Conservation (phyloP, 2,888 invertebrate species). For the Leptopterna dolabrata region DNA sequence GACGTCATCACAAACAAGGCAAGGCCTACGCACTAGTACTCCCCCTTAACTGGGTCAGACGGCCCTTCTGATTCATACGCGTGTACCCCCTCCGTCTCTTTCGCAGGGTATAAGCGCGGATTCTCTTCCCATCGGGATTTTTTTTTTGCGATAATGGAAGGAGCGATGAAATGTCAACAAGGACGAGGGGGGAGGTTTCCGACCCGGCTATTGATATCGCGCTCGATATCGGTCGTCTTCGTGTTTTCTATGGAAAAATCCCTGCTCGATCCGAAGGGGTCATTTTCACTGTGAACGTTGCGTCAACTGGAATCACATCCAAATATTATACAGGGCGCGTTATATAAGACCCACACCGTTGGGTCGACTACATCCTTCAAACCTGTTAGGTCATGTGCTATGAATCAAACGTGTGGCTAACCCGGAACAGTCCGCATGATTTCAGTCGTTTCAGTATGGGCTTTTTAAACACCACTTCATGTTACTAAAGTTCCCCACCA, state of each 20-base stretch:
- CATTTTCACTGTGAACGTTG: background rate
- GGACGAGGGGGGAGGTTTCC: background rate
- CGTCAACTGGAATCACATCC: background rate
- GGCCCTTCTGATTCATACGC: conserved; percentile 51
- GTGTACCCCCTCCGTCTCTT: conserved; percentile 41
- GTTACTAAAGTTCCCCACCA: too few species aligned
- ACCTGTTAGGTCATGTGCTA: too few species aligned
- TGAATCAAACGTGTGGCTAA: too few species aligned
- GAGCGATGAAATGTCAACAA: background rate
- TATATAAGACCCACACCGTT: too few species aligned
- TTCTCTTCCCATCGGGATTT: background rate
- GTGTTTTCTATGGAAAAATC: background rate
- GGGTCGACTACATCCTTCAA: too few species aligned
- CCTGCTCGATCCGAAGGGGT: background rate
- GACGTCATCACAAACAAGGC: conserved; percentile 47
- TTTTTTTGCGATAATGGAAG: background rate
- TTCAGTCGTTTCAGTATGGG: too few species aligned
- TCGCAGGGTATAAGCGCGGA: background rate
- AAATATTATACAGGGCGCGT: too few species aligned
- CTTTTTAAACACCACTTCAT: too few species aligned
- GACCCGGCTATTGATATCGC: background rate
- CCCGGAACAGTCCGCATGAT: too few species aligned
- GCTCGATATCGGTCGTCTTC: background rate
- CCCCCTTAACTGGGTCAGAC: conserved; percentile 57
- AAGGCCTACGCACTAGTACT: conserved; percentile 56